Evolutionary conservation across 2,888 invertebrate species (phyloP), one percentile per base, ranked within the genome.

Genomic region (Ethmia dodecea): DNA sequence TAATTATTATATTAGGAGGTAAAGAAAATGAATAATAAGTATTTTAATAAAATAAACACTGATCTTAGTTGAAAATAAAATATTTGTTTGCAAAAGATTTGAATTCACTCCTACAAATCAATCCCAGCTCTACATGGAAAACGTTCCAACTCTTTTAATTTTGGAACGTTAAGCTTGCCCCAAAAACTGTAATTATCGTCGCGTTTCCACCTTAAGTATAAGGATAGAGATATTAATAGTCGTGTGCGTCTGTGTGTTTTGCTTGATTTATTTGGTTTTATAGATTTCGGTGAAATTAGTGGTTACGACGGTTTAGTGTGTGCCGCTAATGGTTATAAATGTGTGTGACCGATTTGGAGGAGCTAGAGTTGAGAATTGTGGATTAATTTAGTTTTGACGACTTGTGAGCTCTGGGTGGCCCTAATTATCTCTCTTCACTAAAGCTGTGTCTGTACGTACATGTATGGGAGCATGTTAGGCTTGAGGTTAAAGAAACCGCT

Each of bases 151-250:
- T 66, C 75, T 83, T 80, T 81, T 83, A 80, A 81, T 77, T 78
- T 73, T 62, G 58, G 61, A 77, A 78, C 77, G 72, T 78, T 74
- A 73, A 67, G 55, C 57, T 64, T 51, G 57, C 65, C 58, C 60
- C 60, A 60, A 65, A 68, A 65, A 68, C 80, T 75, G 73, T 84
- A 83, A 84, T 84, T 84, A 84, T 79, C 73, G 60, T 68, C 62
- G 64, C 61, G 58, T 74, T 73, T 68, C 72, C 69, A 71, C 67
- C 52, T 54, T 81, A 84, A 81, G 76, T 80, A 84, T 79, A 81
- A 68, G 80, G 80, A 84, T 84, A 80, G 76, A 84, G 80, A 81
- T 83, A 83, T 83, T 83, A 83, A 83, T 83, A 74, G 71, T 63
- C 52, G 45, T 63, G 62, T 79, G 72, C 81, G 80, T 78, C 78